A percentile compares a stretch with the other conserved stretches of the same genome.
Evolutionary conservation across 2,888 invertebrate genomes (phyloP).

Genomic region (Patella pellucida): DNA sequence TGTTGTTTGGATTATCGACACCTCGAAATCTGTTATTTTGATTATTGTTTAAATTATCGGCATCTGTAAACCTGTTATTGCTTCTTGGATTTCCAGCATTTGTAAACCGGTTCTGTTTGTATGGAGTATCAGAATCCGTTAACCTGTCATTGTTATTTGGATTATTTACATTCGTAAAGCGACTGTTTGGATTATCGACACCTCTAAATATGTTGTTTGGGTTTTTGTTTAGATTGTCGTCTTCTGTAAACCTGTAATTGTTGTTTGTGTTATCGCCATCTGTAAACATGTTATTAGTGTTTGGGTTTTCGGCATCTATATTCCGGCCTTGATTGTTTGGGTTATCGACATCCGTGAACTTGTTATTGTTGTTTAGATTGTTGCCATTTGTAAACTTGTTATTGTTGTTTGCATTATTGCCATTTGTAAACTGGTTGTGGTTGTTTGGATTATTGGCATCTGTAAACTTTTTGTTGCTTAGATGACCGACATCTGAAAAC

Average conservation of each 20-base stretch:
- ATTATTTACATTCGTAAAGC: too few species aligned
- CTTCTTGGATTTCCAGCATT: too few species aligned
- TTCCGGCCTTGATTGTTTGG: slow-evolving; percentile 27
- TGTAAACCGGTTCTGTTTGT: too few species aligned
- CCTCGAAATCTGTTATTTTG: too few species aligned
- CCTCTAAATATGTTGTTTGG: too few species aligned
- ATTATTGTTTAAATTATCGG: too few species aligned
- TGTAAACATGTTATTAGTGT: slow-evolving; percentile 32
- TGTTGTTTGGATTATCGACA: too few species aligned
- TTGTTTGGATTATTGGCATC: slow-evolving; percentile 34
- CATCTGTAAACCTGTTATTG: too few species aligned
- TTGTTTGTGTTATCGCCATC: slow-evolving; percentile 35
- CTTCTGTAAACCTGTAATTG: slow-evolving; percentile 8
- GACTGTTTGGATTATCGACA: too few species aligned
- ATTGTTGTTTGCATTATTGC: neutral
- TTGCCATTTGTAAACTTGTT: slow-evolving; percentile 14
- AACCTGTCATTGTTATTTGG: too few species aligned
- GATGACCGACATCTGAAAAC: slow-evolving; percentile 19
- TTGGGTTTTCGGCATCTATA: slow-evolving; percentile 36
- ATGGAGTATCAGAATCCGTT: too few species aligned
- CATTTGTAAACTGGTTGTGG: slow-evolving; percentile 33
- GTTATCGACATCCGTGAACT: slow-evolving; percentile 26
- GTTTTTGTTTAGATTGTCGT: too few species aligned
- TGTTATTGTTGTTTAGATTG: slow-evolving; percentile 14
- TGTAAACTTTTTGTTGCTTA: slow-evolving; percentile 15